These are phyloP conservation scores for Coregonus sp. DNA, from an alignment of 2,797 vertebrate species.

Conservation along the genomic window DNA sequence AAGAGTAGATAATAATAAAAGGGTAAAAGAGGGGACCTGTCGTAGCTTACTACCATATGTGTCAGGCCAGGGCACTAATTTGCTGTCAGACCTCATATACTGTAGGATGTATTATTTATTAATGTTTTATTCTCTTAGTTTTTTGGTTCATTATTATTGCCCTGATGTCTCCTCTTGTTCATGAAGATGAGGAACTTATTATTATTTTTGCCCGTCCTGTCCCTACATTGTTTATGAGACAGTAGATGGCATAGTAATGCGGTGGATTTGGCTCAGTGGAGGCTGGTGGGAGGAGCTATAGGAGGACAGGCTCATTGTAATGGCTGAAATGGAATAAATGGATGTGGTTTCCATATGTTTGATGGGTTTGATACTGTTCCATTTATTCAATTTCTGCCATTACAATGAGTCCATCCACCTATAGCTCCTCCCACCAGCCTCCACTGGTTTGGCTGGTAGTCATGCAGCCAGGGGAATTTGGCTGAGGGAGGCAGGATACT, in stretches of 20 bases:
- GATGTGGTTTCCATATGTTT: no score
- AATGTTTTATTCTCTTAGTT: conserved; percentile 26
- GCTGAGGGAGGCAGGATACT: conserved; percentile 54
- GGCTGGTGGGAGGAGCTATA: no score
- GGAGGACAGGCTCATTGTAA: no score
- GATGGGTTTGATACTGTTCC: no score
- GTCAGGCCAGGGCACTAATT: conserved; percentile 76
- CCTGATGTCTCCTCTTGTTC: conserved; percentile 61
- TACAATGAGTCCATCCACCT: no score
- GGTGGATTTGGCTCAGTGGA: conserved; percentile 27
- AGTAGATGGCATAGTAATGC: conserved; percentile 4
- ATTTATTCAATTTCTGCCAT: no score
- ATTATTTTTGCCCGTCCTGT: no score
- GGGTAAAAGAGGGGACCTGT: conserved; percentile 66
- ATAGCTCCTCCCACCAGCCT: no score
- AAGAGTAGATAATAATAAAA: conserved; percentile 80
- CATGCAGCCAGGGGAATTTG: conserved; percentile 43
- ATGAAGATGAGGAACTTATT: no score
- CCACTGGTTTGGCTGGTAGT: background rate
- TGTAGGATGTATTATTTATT: conserved; percentile 10
- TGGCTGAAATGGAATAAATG: no score
- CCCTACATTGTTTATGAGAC: conserved; percentile 52
- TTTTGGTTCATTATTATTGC: conserved; percentile 43
- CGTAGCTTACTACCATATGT: conserved; percentile 72
- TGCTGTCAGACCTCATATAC: conserved; percentile 71